A percentile compares a stretch with the other conserved stretches of the same genome.
Conservation (phyloP, 1,140 invertebrate genomes). For the Drosophila nasuta region DNA sequence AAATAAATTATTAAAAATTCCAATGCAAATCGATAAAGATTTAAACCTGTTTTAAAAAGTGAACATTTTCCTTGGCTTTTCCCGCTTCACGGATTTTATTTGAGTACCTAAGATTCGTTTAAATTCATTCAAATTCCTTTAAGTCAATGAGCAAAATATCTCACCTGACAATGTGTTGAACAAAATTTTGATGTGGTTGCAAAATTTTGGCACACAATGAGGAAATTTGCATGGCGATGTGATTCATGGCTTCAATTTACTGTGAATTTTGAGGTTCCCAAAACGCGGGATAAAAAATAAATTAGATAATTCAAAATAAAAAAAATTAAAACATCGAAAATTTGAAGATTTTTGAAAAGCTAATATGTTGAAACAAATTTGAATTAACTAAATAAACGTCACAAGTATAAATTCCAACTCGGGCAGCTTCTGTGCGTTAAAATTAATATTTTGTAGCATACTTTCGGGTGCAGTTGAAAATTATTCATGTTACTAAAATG, state of each 20-base stretch:
- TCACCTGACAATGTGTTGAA: not conserved
- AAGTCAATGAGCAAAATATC: not conserved
- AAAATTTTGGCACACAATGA: not conserved
- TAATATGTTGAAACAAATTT: not conserved
- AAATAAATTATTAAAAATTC: not conserved
- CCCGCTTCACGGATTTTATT: constrained; percentile 3
- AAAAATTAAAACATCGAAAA: no score
- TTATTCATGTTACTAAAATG: no score
- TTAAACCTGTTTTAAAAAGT: constrained; percentile 7
- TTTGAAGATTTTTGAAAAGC: not conserved
- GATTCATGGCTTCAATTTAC: not conserved
- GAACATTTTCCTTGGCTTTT: constrained; percentile 10
- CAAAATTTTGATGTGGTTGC: not conserved
- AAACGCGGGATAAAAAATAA: not conserved
- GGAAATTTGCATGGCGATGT: not conserved
- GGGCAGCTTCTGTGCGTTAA: no score
- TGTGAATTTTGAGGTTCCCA: not conserved
- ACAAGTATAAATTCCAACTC: no score
- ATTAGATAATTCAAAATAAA: not conserved
- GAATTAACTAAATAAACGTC: not conserved
- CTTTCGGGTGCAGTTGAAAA: not conserved
- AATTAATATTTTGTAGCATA: not conserved
- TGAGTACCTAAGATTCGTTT: not conserved
- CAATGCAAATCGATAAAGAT: no score
- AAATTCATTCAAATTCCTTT: not conserved